Evolutionary conservation across 1,140 invertebrate genomes (phyloP), one percentile per base, ranked within the genome.

Genomic region (Chrysomallon squamiferum): DNA sequence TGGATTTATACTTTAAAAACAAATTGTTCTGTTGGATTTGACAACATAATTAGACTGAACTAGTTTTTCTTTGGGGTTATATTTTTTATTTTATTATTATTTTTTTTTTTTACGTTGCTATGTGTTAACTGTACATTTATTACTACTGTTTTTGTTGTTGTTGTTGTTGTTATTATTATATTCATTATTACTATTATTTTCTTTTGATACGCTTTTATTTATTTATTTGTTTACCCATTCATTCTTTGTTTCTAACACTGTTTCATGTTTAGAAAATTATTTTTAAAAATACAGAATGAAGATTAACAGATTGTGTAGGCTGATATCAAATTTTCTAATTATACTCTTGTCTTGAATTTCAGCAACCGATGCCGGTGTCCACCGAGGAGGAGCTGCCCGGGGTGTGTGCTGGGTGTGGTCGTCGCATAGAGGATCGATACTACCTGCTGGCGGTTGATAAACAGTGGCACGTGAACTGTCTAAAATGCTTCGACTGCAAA

Each of bases 371-470:
- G 61, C 66, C 52, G 6, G 20, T 54, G 20, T 32, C 35, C 30
- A 71, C 52, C 18, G 49, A 60, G 0, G 47, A 65, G 6, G 62
- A 68, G 13, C 60, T 59, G 13, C 57, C 64, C 41, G 74, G 76
- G 58, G 87, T 90, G 27, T 96, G 94, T 85, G 93, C 93, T 18
- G 94, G 93, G n/a, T 96, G 94, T 80, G 92, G 93, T 2, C 84
- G 89, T 4, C 87, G 89, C 65, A 96, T 96, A 82, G 89, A 91
- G 64, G 95, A 97, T 87, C 69, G 82, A 71, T 96, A 91, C 87
- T 96, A 95, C 84, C 89, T 96, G 27, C 87, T 92, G 67, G 93
- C 93, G 1, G 93, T 94, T 25, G 94, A 96, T 78, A 89, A 92
- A 66, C 92, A 93, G 77, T 96, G 94, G 95, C 95, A 96, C 83